Base-by-base conservation (phyloP, 2,797 vertebrate species). In the Cirrhinus molitorella region DNA sequence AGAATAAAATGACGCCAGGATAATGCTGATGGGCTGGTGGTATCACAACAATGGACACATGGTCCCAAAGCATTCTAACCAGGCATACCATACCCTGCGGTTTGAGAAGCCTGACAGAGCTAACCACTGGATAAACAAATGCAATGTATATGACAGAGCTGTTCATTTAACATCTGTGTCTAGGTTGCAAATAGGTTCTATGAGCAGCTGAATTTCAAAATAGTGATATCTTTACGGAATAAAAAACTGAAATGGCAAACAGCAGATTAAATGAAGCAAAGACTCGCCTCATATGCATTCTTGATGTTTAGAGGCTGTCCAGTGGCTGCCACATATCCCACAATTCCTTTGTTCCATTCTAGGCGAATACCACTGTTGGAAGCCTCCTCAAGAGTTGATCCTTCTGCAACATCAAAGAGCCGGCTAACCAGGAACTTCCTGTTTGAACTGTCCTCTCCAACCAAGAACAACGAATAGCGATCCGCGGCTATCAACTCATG, bases 271-370 rank as follows among this genome's bases (percentile, higher is more conserved):
- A 63, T 19, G 28, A 76, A 8, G 28, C n/a, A 55, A 34, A 28
- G n/a, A 13, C 74, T 89, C 89, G 99, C 98, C 97, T 99, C 95
- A n/a, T 99, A 99, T 0, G 98, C 98, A 14, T 98, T 96, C 91
- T 94, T 97, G 92, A 99, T 99, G 89, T 99, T 99, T 87, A 99
- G 95, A 4, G 96, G 96, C 84, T 97, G 95, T 2, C 98, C 98
- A 2, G 95, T 95, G 14, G 97, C 96, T 0, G 98, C 98, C 28
- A 99, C 98, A 0, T 99, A 95, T 31, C 98, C 98, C 91, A 99
- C 97, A 10, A 99, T 99, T 91, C 98, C 98, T 89, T 99, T 99
- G 94, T 97, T 99, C 98, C 98, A 99, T 81, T 98, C 97, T 78
- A 99, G 92, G 7, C 97, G 96, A 89, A 99, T 99, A 87, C 96